A percentile compares a stretch with the other conserved stretches of the same genome.
Evolutionary conservation across 2,888 invertebrate genomes (phyloP).

Genomic region (Capitulum mitella): DNA sequence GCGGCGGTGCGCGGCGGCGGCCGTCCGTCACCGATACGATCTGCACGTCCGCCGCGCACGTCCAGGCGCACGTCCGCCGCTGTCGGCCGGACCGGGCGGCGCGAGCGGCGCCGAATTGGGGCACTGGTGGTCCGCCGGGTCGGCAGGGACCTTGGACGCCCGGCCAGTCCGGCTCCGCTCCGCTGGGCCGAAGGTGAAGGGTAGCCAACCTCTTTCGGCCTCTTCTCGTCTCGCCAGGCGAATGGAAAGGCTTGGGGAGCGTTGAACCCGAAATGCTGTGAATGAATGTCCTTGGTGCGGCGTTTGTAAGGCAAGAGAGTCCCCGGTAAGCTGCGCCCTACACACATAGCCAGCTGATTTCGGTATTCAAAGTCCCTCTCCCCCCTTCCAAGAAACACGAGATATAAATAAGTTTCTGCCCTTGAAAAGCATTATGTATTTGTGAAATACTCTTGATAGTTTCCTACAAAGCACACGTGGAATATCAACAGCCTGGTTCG

Average conservation of each 20-base stretch:
- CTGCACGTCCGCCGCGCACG: too few species aligned
- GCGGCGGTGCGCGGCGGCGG: too few species aligned
- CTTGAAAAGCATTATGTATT: too few species aligned
- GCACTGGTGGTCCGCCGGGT: too few species aligned
- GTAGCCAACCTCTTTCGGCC: neutral
- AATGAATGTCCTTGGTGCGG: neutral
- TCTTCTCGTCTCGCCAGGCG: neutral
- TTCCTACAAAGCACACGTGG: too few species aligned
- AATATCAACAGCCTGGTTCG: too few species aligned
- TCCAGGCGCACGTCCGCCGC: too few species aligned
- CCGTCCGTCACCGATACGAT: too few species aligned
- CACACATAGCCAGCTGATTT: neutral
- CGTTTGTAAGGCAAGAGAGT: neutral
- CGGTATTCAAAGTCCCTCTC: neutral
- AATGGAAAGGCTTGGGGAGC: slow-evolving; percentile 10
- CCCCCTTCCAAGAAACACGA: too few species aligned
- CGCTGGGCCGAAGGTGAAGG: neutral
- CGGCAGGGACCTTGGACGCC: neutral
- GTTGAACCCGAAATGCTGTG: neutral
- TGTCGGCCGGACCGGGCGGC: too few species aligned
- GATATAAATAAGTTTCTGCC: slow-evolving; percentile 4
- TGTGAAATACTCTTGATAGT: too few species aligned
- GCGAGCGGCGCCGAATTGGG: too few species aligned
- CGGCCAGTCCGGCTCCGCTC: neutral
- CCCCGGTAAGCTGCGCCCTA: neutral